A percentile compares a stretch with the other conserved stretches of the same genome.
Evolutionary conservation across 2,797 vertebrate genomes (phyloP).

Genomic region (Argentina silus): DNA sequence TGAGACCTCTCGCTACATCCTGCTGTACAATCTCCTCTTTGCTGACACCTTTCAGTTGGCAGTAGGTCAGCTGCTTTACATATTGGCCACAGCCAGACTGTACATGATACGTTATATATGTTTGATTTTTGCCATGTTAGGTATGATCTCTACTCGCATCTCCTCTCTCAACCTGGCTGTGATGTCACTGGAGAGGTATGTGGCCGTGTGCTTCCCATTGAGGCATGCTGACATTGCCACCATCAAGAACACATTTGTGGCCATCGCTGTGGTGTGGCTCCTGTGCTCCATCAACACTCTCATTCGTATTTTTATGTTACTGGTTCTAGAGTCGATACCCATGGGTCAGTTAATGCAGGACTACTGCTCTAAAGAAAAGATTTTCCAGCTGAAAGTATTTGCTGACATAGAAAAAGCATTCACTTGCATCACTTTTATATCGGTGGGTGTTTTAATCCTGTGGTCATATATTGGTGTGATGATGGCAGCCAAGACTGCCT

Average conservation of each 20-base stretch:
- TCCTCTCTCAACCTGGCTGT: constrained; percentile 65
- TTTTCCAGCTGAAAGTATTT: not conserved
- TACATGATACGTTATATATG: constrained; percentile 48
- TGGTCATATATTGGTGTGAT: constrained; percentile 46
- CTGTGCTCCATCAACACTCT: constrained; percentile 20
- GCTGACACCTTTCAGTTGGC: constrained; percentile 58
- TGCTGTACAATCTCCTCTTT: constrained; percentile 53
- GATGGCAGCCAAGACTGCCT: constrained; percentile 41
- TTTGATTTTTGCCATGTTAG: constrained; percentile 28
- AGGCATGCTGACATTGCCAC: constrained; percentile 55
- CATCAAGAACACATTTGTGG: constrained; percentile 30
- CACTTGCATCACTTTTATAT: constrained; percentile 35
- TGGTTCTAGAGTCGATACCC: not conserved
- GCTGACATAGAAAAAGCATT: constrained; percentile 12
- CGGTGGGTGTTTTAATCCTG: constrained; percentile 22
- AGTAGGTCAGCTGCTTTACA: constrained; percentile 33
- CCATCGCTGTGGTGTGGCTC: constrained; percentile 36
- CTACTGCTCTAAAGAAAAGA: constrained; percentile 16
- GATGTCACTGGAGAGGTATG: constrained; percentile 73
- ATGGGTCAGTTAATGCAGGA: constrained; percentile 28
- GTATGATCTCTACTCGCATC: constrained; percentile 18
- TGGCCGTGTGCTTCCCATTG: constrained; percentile 66
- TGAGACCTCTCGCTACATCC: constrained; percentile 63
- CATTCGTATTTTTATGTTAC: constrained; percentile 16
- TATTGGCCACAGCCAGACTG: constrained; percentile 9